Percentiles rank a stretch among this genome's conserved stretches.
Conservation (phyloP, 2,797 vertebrate genomes). For the Masticophis lateralis region DNA sequence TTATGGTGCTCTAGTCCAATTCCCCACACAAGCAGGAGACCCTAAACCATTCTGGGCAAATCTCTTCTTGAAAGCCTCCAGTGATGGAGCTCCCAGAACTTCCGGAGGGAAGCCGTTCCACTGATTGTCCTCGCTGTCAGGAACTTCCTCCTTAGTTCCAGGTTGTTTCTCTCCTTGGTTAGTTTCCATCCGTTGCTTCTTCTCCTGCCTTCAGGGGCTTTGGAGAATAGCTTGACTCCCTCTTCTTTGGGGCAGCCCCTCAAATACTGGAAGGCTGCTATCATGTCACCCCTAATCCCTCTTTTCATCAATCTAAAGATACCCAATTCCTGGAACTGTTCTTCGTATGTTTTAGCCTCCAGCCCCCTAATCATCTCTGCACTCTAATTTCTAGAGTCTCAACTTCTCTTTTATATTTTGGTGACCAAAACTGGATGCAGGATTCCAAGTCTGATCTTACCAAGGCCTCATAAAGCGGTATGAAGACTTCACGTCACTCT, state of each 20-base stretch:
- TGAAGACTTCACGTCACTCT: accelerated
- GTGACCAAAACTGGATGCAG: neutral
- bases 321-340: neutral
- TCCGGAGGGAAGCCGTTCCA: too few relatives aligned
- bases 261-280: neutral
- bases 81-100: neutral
- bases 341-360: neutral
- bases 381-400: neutral
- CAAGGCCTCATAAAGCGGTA: neutral
- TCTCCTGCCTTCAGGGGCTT: neutral
- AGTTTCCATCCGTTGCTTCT: neutral
- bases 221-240: neutral
- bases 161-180: neutral
- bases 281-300: too few relatives aligned
- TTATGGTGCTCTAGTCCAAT: neutral
- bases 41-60: neutral
- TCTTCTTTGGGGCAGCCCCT: neutral
- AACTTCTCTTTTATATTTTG: neutral
- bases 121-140: neutral
- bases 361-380: neutral
- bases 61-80: neutral
- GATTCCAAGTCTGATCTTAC: accelerated
- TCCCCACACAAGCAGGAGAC: neutral
- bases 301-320: neutral
- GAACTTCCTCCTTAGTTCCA: neutral